These are phyloP conservation scores for Osmerus eperlanus DNA, from an alignment of 2,113 vertebrate species.

Conservation along the genomic window DNA sequence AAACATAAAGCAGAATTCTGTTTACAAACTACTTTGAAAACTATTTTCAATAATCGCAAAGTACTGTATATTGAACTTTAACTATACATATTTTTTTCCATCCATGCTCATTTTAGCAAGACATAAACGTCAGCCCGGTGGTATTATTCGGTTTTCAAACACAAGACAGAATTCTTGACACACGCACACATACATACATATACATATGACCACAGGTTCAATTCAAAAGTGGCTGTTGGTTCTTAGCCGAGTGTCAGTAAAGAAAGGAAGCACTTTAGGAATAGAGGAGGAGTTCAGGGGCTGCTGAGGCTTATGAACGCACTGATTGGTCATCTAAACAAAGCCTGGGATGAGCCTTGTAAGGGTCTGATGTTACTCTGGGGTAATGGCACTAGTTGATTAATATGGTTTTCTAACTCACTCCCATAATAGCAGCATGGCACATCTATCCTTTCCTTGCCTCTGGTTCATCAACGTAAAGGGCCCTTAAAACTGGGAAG, in stretches of 20 bases:
- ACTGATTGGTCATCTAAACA: too few relatives aligned
- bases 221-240: constrained; percentile 25
- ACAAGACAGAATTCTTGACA: constrained; percentile 30
- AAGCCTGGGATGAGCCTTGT: too few relatives aligned
- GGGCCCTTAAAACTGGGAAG: constrained; percentile 86
- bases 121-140: constrained; percentile 39
- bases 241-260: constrained; percentile 56
- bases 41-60: constrained; percentile 7
- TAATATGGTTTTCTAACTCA: too few relatives aligned
- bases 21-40: not conserved
- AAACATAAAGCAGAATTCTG: constrained; percentile 22
- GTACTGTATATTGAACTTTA: constrained; percentile 12
- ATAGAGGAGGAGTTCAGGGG: too few relatives aligned
- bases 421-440: constrained; percentile 25
- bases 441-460: constrained; percentile 27
- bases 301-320: too few relatives aligned
- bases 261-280: constrained; percentile 67
- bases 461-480: not conserved
- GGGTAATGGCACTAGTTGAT: too few relatives aligned
- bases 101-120: constrained; percentile 38
- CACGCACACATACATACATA: not conserved
- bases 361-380: too few relatives aligned
- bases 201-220: not conserved
- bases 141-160: constrained; percentile 16
- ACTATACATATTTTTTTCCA: constrained; percentile 20